These are phyloP conservation scores for Corythornis vintsioides DNA, from an alignment of 2,113 vertebrate species.

Conservation along the genomic window DNA sequence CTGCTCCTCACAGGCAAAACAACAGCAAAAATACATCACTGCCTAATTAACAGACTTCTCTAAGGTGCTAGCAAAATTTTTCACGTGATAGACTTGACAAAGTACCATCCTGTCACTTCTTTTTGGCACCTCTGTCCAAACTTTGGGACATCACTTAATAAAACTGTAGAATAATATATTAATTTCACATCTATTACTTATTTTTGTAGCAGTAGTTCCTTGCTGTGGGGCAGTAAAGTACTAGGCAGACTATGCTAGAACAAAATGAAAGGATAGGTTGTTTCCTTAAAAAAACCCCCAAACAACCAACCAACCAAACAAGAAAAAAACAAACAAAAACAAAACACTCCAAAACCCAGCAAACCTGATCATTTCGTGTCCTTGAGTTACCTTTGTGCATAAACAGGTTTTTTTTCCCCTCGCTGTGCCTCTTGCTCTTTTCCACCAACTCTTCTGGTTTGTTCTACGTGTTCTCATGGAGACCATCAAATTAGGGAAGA, in stretches of 20 bases:
- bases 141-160: background rate
- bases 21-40: background rate
- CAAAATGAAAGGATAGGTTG: conserved; percentile 31
- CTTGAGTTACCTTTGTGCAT: conserved; percentile 35
- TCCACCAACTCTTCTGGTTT: background rate
- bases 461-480: background rate
- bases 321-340: background rate
- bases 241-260: background rate
- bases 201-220: background rate
- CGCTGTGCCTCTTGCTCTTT: background rate
- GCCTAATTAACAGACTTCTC: background rate
- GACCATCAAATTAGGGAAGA: background rate
- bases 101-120: background rate
- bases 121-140: background rate
- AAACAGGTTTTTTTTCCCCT: conserved; percentile 4
- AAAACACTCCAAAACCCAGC: background rate
- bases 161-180: background rate
- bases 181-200: background rate
- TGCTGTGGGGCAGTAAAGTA: background rate
- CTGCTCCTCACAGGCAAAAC: background rate
- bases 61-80: background rate
- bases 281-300: background rate
- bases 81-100: background rate
- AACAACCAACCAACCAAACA: background rate
- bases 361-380: background rate